These are phyloP conservation scores for Sceloporus tristichus DNA, from an alignment of 2,113 vertebrate genomes.

Conservation along the genomic window DNA sequence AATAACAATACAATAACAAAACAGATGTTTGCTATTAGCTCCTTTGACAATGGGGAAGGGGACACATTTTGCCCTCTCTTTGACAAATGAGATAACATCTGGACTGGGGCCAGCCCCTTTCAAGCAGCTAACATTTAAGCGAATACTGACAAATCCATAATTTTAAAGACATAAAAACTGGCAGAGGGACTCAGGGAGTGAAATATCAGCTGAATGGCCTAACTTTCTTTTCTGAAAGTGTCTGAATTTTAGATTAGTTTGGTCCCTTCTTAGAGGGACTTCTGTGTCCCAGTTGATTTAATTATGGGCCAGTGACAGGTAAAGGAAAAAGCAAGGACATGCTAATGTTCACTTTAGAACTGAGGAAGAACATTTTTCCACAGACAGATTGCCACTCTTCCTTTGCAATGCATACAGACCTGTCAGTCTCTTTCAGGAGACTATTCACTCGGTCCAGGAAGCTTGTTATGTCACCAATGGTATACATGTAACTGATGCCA, in stretches of 20 bases:
- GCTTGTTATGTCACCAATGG: background rate
- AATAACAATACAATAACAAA: no score
- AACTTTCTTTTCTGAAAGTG: constrained; percentile 5
- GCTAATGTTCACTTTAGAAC: background rate
- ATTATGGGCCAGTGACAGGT: constrained; percentile 21
- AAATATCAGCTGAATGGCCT: background rate
- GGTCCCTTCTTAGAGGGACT: background rate
- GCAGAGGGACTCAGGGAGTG: background rate
- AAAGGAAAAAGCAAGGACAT: constrained; percentile 23
- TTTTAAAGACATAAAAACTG: constrained; percentile 17
- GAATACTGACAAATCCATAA: background rate
- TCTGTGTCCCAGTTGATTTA: constrained; percentile 20
- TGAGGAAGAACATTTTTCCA: background rate
- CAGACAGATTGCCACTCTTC: constrained; percentile 2
- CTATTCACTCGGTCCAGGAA: background rate
- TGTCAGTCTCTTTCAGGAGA: background rate
- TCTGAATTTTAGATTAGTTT: constrained; percentile 16
- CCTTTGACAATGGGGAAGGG: background rate
- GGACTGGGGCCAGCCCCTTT: background rate
- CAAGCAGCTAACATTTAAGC: background rate
- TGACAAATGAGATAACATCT: background rate
- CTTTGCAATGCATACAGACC: background rate
- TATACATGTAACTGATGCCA: background rate
- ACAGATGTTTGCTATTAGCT: background rate
- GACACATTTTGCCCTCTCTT: no score